Evolutionary conservation across 1,140 invertebrate genomes (phyloP), one percentile per base, ranked within the genome.

Genomic region (Saccostrea glomerata): DNA sequence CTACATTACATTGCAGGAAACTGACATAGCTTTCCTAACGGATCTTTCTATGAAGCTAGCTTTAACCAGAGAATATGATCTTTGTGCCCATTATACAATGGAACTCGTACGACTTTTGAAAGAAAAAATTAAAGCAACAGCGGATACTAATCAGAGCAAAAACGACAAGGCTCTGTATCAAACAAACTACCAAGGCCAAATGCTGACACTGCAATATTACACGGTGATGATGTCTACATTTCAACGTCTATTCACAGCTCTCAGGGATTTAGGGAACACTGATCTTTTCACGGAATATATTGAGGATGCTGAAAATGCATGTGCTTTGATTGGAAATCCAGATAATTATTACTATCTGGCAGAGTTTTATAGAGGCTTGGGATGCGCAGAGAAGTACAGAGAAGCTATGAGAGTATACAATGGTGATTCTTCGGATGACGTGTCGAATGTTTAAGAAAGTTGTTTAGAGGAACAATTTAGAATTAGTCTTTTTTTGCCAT

Each of bases 271-370:
- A 13, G 47, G 47, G 13, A 2, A 15, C 1, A 20, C 25, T 23
- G 82, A 84, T 7, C 82, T 84, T 54, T 84, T 84, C 7, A 54
- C 82, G 36, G 82, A 84, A 54, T 84, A 84, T 13, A 55, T 84
- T 7, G 82, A 84, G 17, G 82, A 84, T 20, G 47, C 55, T 20
- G 82, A 84, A 23, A 55, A 54, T 12, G 82, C 55, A 25, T 84
- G 82, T n/a, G 40, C 40, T 7, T n/a, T 56, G 23, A 55, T 84
- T 13, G 82, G 47, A 6, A 84, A 11, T 40, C 20, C 40, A 17
- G 17, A 84, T 54, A 56, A 54, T 54, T 84, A 84, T 25, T 55
- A 84, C n/a, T 56, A 84, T 20, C 40, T 84, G 13, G 82, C 82
- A 17, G 23, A 84, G 20, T 55, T 84, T 6, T 84, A 56, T 20